Conservation (phyloP, 2,888 invertebrate species). For the Xestoiulus laeticollis region DNA sequence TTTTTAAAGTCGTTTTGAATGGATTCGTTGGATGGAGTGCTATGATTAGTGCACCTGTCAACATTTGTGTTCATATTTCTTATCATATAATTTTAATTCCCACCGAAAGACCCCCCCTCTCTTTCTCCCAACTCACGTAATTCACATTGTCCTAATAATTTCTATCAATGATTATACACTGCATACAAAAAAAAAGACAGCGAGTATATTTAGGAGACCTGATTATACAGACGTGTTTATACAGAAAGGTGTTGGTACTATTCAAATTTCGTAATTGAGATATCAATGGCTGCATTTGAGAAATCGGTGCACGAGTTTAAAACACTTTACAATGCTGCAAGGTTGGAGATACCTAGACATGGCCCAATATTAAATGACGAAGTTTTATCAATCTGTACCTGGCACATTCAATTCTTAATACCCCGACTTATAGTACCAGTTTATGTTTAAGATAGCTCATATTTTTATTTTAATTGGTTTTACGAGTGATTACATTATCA, state of each 20-base stretch:
- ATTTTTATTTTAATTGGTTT: too few relatives aligned
- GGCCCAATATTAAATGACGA: not conserved
- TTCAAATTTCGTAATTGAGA: not conserved
- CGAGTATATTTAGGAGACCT: not conserved
- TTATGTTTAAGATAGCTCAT: too few relatives aligned
- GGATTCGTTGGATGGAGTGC: not conserved
- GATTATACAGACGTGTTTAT: not conserved
- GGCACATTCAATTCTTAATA: constrained; percentile 8
- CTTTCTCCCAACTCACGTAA: not conserved
- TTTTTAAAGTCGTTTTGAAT: not conserved
- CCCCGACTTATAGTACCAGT: not conserved
- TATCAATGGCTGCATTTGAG: not conserved
- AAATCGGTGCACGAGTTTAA: not conserved
- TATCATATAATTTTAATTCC: not conserved
- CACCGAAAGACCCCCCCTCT: not conserved
- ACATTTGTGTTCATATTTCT: constrained; percentile 23
- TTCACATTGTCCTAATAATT: not conserved
- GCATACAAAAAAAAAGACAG: not conserved
- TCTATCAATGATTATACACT: not conserved
- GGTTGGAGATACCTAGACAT: not conserved
- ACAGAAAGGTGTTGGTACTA: not conserved
- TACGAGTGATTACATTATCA: too few relatives aligned
- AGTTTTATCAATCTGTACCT: not conserved
- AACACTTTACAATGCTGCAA: constrained; percentile 9
- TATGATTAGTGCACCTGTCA: not conserved